Base-by-base conservation (phyloP, 2,888 invertebrate species). In the Macrosiphum euphorbiae region DNA sequence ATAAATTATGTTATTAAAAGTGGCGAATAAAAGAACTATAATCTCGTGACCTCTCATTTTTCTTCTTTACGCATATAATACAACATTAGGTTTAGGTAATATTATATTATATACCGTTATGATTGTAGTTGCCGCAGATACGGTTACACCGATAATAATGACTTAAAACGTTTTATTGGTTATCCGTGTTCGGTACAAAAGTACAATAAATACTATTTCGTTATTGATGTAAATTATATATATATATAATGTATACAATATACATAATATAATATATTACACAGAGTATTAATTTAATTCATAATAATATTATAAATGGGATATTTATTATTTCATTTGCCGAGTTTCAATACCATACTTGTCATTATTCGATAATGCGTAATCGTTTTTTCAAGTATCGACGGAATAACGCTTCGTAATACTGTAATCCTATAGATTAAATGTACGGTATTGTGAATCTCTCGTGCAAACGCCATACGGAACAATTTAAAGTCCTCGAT, bases 21-120 rank as follows among this genome's bases (percentile, higher is more conserved):
- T 50, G 50, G 26, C 50, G 50, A 50, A 47, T 78, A 90, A 90
- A 90, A 78, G 50, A 90, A 35, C 44, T 47, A 90, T 58, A 44
- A 47, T 47, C 20, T 90, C 67, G 67, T 90, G 90, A 90, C 67
- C 26, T 61, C 50, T 50, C 16, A 52, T 86, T 86, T 90, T 58
- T 67, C 8, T 41, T 58, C 88, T 26, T 5, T 47, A 13, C 28
- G 47, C 47, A 47, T 26, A 55, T 26, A 58, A 26, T 58, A 26
- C 26, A 7, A 78, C 78, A 35, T 78, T 58, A 26, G 58, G 58
- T 78, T 20, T 55, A 55, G 1, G 8, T 78, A 20, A 35, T 35
- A 78, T 35, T 35, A 20, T n/a, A 88, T 55, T n/a, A 88, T n/a
- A 88, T 55, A 35, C 88, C 55, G 88, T 88, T 88, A 52, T 78